Evolutionary conservation across 2,888 invertebrate genomes (phyloP).

Genomic region (Xestia c-nigrum): DNA sequence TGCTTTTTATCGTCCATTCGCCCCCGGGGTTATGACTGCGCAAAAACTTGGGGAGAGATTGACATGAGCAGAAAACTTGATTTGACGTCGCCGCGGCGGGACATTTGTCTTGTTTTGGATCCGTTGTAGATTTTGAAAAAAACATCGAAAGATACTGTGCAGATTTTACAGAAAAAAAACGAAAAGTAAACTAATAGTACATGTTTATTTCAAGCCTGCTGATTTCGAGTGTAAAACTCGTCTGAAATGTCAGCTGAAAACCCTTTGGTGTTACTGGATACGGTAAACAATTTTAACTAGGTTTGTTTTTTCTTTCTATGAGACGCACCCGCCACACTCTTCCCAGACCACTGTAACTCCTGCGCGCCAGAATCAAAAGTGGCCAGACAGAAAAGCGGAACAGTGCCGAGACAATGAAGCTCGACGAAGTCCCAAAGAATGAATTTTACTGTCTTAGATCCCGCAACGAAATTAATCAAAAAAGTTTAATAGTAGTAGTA

Average conservation of each 20-base stretch:
- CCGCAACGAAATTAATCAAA: no score
- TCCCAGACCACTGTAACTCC: no score
- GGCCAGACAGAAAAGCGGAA: no score
- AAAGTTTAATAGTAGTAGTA: no score
- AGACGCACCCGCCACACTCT: no score
- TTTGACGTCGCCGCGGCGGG: background rate
- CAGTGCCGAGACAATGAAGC: no score
- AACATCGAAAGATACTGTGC: background rate
- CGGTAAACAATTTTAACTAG: background rate
- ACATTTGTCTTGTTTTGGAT: constrained; percentile 3
- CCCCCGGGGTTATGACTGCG: constrained; percentile 54
- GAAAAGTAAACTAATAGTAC: background rate
- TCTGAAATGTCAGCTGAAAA: background rate
- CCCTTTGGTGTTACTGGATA: background rate
- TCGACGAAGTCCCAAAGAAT: no score
- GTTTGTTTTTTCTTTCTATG: no score
- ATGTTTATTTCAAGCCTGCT: background rate
- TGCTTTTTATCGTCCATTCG: constrained; percentile 76
- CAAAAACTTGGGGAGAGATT: constrained; percentile 57
- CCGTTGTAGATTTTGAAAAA: background rate
- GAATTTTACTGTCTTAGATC: no score
- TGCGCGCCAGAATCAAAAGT: no score
- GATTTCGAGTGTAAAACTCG: background rate
- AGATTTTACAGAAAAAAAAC: background rate
- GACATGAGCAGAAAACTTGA: constrained; percentile 37